Evolutionary conservation across 1,140 invertebrate species (phyloP), one percentile per base, ranked within the genome.

Genomic region (Drosophila leontia): DNA sequence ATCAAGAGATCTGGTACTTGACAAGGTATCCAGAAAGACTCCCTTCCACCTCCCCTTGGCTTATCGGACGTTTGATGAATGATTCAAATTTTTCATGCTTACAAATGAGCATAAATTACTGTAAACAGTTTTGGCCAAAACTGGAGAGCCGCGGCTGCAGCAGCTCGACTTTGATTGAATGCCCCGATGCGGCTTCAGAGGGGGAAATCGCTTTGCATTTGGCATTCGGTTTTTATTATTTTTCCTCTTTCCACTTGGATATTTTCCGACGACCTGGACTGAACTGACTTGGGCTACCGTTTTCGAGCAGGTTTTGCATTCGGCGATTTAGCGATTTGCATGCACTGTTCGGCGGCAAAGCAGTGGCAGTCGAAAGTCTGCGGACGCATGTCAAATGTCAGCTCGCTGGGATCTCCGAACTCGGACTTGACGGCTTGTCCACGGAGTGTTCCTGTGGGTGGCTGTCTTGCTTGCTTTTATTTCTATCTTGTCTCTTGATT

Each of bases 21-120:
- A 45, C 19, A 68, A 62, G 50, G 34, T 4, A 26, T 41, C 15
- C 9, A 5, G 15, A 17, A 5, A n/a, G 23, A 23, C 39, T 32
- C 35, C n/a, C 34, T 12, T 37, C 17, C 2, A 11, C 1, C 9
- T 26, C 37, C 47, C 6, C 23, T 39, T 15, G 41, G 67, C 26
- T 32, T 44, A 32, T 56, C 47, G 39, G 55, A 37, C 45, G 47
- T 65, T 75, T 83, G 82, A 80, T 77, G 75, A 83, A 88, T 79
- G 63, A 87, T 70, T 87, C 85, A 87, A 87, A 87, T 87, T 87
- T 90, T 88, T 88, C 84, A 87, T 88, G 84, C 85, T 80, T 75
- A 87, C 84, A 87, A 87, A 87, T 87, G 84, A 87, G 84, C 84
- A 88, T 80, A 84, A 84, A 88, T 87, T 87, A 88, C 82, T 70